A percentile compares a stretch with the other conserved stretches of the same genome.
Evolutionary conservation across 1,140 invertebrate species (phyloP).

Genomic region (Drosophila repletoides): DNA sequence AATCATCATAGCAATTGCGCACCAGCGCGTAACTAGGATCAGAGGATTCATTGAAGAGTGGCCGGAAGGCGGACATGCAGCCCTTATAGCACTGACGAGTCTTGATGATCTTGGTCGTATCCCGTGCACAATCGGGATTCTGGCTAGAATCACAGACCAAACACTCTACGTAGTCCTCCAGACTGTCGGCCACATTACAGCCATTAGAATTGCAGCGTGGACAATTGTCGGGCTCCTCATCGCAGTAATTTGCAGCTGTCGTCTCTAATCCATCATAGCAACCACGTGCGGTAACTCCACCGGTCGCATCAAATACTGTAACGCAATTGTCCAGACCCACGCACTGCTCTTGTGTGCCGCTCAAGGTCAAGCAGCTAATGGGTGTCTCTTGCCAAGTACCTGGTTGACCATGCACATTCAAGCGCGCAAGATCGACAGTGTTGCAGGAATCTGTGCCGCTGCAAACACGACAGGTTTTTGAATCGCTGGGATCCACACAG

Average conservation of each 20-base stretch:
- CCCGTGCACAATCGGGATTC: conserved; percentile 35
- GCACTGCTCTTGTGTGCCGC: conserved; percentile 28
- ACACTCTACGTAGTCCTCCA: conserved; percentile 57
- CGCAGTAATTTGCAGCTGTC: conserved; percentile 39
- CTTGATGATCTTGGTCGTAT: conserved; percentile 22
- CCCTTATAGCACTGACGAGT: conserved; percentile 56
- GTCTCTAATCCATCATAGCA: conserved; percentile 39
- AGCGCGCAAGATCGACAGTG: conserved; percentile 53
- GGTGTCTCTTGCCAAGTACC: conserved; percentile 65
- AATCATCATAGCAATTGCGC: conserved; percentile 65
- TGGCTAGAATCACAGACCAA: conserved; percentile 60
- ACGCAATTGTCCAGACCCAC: conserved; percentile 58
- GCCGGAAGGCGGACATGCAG: conserved; percentile 63
- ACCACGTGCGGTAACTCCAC: conserved; percentile 52
- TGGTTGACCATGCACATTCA: conserved; percentile 50
- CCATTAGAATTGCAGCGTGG: conserved; percentile 75
- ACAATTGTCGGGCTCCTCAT: conserved; percentile 44
- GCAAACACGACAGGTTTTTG: conserved; percentile 58
- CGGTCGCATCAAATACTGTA: conserved; percentile 57
- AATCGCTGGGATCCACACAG: conserved; percentile 55
- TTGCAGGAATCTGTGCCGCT: conserved; percentile 49
- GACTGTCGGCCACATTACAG: conserved; percentile 61
- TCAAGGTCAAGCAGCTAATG: conserved; percentile 51
- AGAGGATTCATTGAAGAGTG: conserved; percentile 35
- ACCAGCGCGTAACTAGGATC: conserved; percentile 60